A percentile compares a stretch with the other conserved stretches of the same genome.
Evolutionary conservation across 2,797 vertebrate genomes (phyloP).

Genomic region (Rhincodon typus): DNA sequence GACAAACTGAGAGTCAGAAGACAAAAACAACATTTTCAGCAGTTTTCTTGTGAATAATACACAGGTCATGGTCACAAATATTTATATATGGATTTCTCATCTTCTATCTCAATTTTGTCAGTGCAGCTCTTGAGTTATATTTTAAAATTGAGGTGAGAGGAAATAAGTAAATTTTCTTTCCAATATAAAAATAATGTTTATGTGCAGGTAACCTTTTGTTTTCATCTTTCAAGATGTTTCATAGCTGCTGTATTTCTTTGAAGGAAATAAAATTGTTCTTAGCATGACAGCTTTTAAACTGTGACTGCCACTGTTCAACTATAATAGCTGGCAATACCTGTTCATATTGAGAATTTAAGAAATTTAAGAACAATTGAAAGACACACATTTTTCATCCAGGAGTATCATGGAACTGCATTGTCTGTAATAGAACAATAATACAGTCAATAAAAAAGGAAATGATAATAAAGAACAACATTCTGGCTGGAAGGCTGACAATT

Average conservation of each 20-base stretch:
- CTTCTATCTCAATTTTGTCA: neutral
- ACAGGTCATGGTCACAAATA: neutral
- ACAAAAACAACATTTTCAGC: neutral
- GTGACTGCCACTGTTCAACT: neutral
- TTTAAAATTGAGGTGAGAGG: neutral
- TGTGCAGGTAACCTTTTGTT: neutral
- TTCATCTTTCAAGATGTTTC: neutral
- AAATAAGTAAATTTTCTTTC: neutral
- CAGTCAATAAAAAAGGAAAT: neutral
- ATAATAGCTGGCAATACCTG: neutral
- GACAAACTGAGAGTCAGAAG: neutral
- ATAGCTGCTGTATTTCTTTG: neutral
- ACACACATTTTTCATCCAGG: neutral
- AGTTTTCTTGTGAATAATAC: neutral
- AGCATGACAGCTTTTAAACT: neutral
- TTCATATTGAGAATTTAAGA: constrained; percentile 4
- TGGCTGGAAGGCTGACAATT: too few relatives aligned
- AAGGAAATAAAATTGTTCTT: neutral
- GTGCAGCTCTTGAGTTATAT: neutral
- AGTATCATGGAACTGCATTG: neutral
- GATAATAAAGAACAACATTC: too few relatives aligned
- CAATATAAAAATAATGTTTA: neutral
- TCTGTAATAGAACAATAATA: neutral
- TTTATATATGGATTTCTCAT: neutral
- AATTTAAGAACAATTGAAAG: neutral